Evolutionary conservation across 2,113 vertebrate species (phyloP), one percentile per base, ranked within the genome.

Genomic region (Hiodon tergisus): DNA sequence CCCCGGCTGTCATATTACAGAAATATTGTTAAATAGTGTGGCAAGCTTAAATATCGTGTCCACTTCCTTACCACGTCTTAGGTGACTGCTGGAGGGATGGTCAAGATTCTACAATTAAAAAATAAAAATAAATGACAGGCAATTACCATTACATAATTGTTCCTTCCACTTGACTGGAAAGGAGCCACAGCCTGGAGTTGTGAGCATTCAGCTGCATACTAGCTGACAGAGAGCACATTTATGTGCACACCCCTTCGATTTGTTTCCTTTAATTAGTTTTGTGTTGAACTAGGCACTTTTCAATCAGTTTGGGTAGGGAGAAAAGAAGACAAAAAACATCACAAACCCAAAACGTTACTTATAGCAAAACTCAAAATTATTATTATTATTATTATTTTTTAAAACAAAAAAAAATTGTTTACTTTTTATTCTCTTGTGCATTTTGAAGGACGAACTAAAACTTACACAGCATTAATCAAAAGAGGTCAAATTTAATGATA

Each of bases 121-220:
- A 47, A 2, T 3, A 17, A 10, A 17, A n/a, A n/a, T n/a, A n/a
- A 4, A 52, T 13, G 69, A 7, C 5, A 13, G 58, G 53, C 47
- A 47, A 54, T 67, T 48, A 48, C 65, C 46, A 48, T 48, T 5
- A 71, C 5, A 53, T 31, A 13, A 16, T n/a, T 55, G 53, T 71
- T 17, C 62, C 6, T 65, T 67, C 17, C 54, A 16, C 54, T 11
- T 16, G 52, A 46, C 11, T 71, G 55, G 55, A 71, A 17, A 71
- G 11, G 16, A 46, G 69, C 69, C 55, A 59, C 61, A 4, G 61
- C 61, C 61, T 63, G 53, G 1, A 59, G 17, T 58, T 4, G 59
- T 57, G 51, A 62, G 71, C 59, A 73, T 73, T 73, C 71, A 52
- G n/a, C 57, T 72, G 55, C 58, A 48, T 5, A 31, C 10, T 47